Conservation (phyloP, 2,888 invertebrate species). For the Orchesellides sinensis region DNA sequence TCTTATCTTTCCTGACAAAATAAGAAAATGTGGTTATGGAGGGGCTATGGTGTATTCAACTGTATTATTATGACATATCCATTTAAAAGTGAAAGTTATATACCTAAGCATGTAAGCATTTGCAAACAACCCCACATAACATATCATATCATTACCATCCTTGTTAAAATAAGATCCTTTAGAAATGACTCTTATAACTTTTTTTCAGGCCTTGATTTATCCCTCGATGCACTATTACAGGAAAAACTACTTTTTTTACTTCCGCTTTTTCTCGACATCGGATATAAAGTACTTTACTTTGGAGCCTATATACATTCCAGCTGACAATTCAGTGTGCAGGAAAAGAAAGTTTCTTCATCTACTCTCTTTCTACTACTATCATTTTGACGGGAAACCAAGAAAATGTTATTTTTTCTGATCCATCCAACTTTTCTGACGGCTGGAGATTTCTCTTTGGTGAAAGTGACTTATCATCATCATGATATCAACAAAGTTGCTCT, state of each 20-base stretch:
- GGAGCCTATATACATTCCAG: too few relatives aligned
- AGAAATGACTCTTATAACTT: too few relatives aligned
- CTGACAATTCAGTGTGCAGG: too few relatives aligned
- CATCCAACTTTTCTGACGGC: conserved; percentile 2
- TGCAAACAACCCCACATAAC: background rate
- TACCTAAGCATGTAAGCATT: background rate
- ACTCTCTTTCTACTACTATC: background rate
- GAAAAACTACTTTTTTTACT: background rate
- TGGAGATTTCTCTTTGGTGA: conserved; percentile 15
- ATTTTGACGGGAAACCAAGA: background rate
- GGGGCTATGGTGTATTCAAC: too few relatives aligned
- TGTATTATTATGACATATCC: too few relatives aligned
- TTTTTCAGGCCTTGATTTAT: background rate
- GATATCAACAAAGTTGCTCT: conserved; percentile 2
- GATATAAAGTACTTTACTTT: background rate
- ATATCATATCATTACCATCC: too few relatives aligned
- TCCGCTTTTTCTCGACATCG: background rate
- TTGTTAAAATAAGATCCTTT: too few relatives aligned
- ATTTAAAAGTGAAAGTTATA: background rate
- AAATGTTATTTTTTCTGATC: conserved; percentile 16
- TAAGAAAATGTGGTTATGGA: background rate
- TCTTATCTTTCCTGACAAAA: background rate
- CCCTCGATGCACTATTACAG: background rate
- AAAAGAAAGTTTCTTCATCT: too few relatives aligned
- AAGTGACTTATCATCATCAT: conserved; percentile 37